phyloP scores from a whole-genome alignment of 2,888 invertebrate genomes.

The Ecliptopera silaceata region DNA sequence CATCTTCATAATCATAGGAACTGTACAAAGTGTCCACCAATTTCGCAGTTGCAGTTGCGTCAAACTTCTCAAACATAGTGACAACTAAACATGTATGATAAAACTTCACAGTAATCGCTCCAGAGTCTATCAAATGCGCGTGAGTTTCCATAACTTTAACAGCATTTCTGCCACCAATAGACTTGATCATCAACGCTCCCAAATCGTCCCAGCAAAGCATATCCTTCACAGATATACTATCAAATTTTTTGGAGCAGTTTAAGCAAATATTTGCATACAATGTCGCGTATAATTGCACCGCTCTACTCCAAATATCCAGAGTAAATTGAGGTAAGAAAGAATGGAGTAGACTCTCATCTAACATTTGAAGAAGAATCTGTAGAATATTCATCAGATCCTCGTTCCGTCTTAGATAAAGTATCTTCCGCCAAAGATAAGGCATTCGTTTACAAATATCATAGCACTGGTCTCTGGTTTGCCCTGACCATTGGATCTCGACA shows the following conservation, averaged over 20 bases:
- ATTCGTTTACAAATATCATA: slow-evolving; percentile 82
- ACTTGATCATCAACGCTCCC: slow-evolving; percentile 83
- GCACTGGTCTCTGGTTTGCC: slow-evolving; percentile 68
- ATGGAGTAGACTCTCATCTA: slow-evolving; percentile 81
- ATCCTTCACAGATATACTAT: slow-evolving; percentile 68
- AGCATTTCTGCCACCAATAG: slow-evolving; percentile 83
- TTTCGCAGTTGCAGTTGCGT: slow-evolving; percentile 56
- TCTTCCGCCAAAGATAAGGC: slow-evolving; percentile 85
- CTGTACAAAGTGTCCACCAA: slow-evolving; percentile 69
- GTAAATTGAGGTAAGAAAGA: slow-evolving; percentile 81
- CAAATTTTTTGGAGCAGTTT: slow-evolving; percentile 82
- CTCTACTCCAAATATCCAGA: slow-evolving; percentile 83
- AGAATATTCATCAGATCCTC: slow-evolving; percentile 79
- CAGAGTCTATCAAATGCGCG: slow-evolving; percentile 78
- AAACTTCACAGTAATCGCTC: slow-evolving; percentile 84
- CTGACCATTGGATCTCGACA: slow-evolving; percentile 76
- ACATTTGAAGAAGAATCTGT: slow-evolving; percentile 83
- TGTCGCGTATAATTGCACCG: slow-evolving; percentile 79
- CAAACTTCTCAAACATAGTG: slow-evolving; percentile 70
- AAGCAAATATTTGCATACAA: slow-evolving; percentile 83
- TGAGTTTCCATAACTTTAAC: slow-evolving; percentile 82
- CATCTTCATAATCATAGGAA: slow-evolving; percentile 66
- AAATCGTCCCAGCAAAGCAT: slow-evolving; percentile 85
- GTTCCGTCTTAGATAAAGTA: slow-evolving; percentile 74
- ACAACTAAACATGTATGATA: slow-evolving; percentile 82